Evolutionary conservation across 2,888 invertebrate genomes (phyloP), one percentile per base, ranked within the genome.

Genomic region (Choristoneura rosaceana): DNA sequence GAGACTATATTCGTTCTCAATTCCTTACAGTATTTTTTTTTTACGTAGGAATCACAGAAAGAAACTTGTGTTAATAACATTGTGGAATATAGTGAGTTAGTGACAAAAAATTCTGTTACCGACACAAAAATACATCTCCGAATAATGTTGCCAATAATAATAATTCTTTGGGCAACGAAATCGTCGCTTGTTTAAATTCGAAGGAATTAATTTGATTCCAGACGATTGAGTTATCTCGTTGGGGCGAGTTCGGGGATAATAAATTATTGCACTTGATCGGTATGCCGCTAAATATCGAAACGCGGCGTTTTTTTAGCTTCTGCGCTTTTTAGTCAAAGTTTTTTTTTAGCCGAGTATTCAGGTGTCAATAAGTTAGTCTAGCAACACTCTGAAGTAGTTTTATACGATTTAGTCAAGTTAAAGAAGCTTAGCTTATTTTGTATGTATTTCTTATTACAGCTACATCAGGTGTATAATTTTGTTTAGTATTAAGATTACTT

Each of bases 91-190:
- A 25, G 25, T 25, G 2, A n/a, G n/a, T n/a, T 25, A 25, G 25
- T 25, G 2, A 25, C 25, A 25, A 1, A 25, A 25, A 25, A 25
- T 25, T 25, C 25, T 38, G 38, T 38, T 38, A 7, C 4, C 38
- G 7, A 38, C 38, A 38, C 38, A 38, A 38, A 43, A 43, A 61
- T 12, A 61, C 43, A 12, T 14, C 74, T 69, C 68, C 75, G 71
- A 74, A 74, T 75, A 70, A 71, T 66, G 55, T 61, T 66, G 45
- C 55, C 63, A 74, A 41, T 60, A 45, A 50, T 14, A 62, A 71
- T 62, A 15, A 66, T 52, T 45, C 34, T 50, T 25, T 25, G 63
- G 38, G 38, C 38, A 38, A 41, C 34, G 47, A 66, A 61, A 58
- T 62, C 60, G 50, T 33, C 52, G 50, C 59, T 55, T 43, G 50